Evolutionary conservation across 2,797 vertebrate species (phyloP).

Genomic region (Galagoides demidoff): DNA sequence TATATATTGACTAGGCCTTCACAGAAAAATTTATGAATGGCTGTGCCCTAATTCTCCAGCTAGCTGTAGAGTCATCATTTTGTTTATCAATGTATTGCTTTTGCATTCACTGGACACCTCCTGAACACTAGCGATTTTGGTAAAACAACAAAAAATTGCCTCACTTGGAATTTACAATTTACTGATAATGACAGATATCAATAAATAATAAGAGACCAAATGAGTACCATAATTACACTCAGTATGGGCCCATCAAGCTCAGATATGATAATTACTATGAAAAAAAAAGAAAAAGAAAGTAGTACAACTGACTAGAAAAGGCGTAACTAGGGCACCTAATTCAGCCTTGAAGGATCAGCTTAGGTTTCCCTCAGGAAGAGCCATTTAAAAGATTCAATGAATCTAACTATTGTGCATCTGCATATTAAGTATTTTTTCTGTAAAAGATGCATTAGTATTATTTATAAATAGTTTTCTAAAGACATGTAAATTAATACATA

Average conservation of each 20-base stretch:
- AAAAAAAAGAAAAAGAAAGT: neutral
- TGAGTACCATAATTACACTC: neutral
- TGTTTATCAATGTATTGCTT: neutral
- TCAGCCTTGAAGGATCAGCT: neutral
- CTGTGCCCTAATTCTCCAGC: neutral
- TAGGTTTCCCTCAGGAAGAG: neutral
- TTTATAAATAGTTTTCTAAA: neutral
- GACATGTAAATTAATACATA: neutral
- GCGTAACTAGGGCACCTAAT: neutral
- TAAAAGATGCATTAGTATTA: neutral
- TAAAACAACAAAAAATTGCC: neutral
- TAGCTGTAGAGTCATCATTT: neutral
- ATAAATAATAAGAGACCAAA: neutral
- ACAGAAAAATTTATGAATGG: neutral
- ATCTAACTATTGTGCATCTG: neutral
- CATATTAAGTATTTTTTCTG: neutral
- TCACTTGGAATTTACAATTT: neutral
- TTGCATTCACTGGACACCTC: neutral
- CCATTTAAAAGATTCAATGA: neutral
- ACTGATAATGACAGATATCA: neutral
- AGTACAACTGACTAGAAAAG: neutral
- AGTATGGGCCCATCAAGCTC: neutral
- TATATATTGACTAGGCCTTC: neutral
- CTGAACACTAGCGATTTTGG: neutral
- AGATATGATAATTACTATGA: neutral